Evolutionary conservation across 2,797 vertebrate genomes (phyloP).

Genomic region (Lutjanus argentimaculatus): DNA sequence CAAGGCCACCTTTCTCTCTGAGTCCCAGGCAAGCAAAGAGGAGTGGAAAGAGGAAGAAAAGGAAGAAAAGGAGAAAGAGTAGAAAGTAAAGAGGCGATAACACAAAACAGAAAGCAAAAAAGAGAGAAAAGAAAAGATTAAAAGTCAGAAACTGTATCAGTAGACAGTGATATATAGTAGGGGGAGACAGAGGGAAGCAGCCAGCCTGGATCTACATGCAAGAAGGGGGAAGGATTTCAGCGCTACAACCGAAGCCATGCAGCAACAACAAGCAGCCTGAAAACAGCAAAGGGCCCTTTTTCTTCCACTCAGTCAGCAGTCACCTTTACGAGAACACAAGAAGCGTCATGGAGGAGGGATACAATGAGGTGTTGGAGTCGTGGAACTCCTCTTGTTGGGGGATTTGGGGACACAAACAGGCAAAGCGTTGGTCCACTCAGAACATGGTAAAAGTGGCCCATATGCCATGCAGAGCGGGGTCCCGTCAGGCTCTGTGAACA

Average conservation of each 20-base stretch:
- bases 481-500: constrained; percentile 55
- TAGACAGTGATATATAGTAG: constrained; percentile 29
- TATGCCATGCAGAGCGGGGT: constrained; percentile 69
- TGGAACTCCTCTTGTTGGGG: constrained; percentile 25
- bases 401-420: constrained; percentile 32
- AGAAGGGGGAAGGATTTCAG: constrained; percentile 60
- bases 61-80: constrained; percentile 28
- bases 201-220: constrained; percentile 67
- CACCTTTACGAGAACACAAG: constrained; percentile 29
- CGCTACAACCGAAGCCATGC: constrained; percentile 77
- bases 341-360: constrained; percentile 20
- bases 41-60: constrained; percentile 46
- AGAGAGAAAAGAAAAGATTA: constrained; percentile 39
- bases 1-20: constrained; percentile 96
- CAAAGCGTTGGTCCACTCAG: constrained; percentile 36
- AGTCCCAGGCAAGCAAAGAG: constrained; percentile 76
- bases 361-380: not conserved
- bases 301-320: constrained; percentile 12
- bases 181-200: constrained; percentile 34
- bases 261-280: constrained; percentile 57
- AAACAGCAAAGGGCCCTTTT: constrained; percentile 6
- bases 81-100: constrained; percentile 37
- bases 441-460: constrained; percentile 50
- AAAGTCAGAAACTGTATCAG: constrained; percentile 48
- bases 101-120: constrained; percentile 1